A percentile compares a stretch with the other conserved stretches of the same genome.
phyloP scores from a whole-genome alignment of 2,888 invertebrate species.

The Leptinotarsa haldemani region DNA sequence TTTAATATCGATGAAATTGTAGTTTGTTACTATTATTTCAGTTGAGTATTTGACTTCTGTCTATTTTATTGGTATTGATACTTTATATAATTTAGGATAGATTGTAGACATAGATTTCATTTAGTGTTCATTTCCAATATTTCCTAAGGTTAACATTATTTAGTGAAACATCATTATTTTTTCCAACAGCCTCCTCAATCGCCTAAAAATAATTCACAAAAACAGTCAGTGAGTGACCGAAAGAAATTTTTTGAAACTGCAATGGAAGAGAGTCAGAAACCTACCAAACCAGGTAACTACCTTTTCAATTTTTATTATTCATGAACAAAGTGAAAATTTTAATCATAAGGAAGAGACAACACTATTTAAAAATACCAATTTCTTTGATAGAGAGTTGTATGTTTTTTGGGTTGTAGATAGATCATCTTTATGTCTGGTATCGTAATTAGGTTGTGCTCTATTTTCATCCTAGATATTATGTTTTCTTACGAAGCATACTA shows the following conservation, averaged over 20 bases:
- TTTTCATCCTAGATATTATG: no score
- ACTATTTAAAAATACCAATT: no score
- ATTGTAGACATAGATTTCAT: not conserved
- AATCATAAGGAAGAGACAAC: no score
- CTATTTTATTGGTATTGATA: not conserved
- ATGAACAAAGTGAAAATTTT: no score
- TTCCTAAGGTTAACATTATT: not conserved
- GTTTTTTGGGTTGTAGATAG: no score
- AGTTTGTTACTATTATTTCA: no score
- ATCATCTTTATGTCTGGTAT: no score
- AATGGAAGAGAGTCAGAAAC: constrained; percentile 91
- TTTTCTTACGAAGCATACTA: no score
- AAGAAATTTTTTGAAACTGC: constrained; percentile 96
- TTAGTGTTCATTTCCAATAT: not conserved
- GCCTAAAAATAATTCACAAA: constrained; percentile 78
- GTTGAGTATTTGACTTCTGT: not conserved
- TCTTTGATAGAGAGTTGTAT: no score
- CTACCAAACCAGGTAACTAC: constrained; percentile 81
- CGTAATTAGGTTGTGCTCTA: no score
- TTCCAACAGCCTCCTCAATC: constrained; percentile 70
- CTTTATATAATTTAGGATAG: not conserved
- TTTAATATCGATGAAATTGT: not conserved
- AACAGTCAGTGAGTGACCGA: constrained; percentile 92
- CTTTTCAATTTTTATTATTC: no score
- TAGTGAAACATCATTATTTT: constrained; percentile 2